These are phyloP conservation scores for Petaurus breviceps DNA, from an alignment of 2,113 vertebrate genomes.

Conservation along the genomic window DNA sequence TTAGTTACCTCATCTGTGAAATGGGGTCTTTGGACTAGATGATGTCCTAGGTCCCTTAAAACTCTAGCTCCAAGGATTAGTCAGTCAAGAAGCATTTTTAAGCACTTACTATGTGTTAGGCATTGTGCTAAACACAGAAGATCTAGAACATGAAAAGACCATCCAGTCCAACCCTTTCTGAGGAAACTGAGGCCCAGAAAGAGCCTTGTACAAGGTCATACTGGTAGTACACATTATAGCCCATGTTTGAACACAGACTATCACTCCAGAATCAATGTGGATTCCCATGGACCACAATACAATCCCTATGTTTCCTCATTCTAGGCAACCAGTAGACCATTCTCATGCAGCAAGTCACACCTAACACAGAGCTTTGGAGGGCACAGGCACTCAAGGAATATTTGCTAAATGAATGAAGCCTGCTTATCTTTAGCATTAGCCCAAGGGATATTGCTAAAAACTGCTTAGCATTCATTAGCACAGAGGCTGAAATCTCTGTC, in stretches of 20 bases:
- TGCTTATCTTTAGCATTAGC: neutral
- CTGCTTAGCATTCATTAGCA: conserved; percentile 1
- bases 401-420: neutral
- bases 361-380: neutral
- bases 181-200: neutral
- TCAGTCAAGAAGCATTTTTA: neutral
- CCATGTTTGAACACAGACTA: neutral
- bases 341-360: neutral
- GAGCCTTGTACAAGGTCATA: neutral
- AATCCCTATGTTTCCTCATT: neutral
- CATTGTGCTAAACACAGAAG: neutral
- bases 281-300: neutral
- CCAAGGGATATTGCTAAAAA: neutral
- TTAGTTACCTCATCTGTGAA: neutral
- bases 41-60: neutral
- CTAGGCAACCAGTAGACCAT: neutral
- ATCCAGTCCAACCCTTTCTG: neutral
- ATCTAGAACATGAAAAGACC: neutral
- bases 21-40: neutral
- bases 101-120: neutral
- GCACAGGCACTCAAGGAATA: neutral
- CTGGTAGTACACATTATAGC: neutral
- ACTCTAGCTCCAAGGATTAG: neutral
- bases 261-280: neutral
- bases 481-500: neutral